phyloP scores from a whole-genome alignment of 2,113 vertebrate species.

The Notarius lentiginosus region DNA sequence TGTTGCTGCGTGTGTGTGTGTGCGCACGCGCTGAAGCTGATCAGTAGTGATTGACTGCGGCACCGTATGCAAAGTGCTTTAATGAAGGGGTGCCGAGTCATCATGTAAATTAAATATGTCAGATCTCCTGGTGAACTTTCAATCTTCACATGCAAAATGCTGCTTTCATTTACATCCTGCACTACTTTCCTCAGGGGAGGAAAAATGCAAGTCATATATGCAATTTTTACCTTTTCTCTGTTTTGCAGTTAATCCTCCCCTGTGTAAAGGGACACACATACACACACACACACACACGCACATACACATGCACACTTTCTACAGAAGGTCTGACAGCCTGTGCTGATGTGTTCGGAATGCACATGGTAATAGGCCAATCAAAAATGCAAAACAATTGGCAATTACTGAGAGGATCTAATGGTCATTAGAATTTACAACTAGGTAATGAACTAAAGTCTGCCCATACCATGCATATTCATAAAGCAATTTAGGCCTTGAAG shows the following conservation, averaged over 20 bases:
- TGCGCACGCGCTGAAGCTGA: conserved; percentile 73
- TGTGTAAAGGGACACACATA: conserved; percentile 40
- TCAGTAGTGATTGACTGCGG: conserved; percentile 94
- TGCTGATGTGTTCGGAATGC: conserved; percentile 95
- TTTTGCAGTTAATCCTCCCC: conserved; percentile 22
- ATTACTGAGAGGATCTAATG: conserved; percentile 99
- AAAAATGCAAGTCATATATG: conserved; percentile 83
- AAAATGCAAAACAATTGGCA: conserved; percentile 99
- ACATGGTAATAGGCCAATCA: conserved; percentile 99
- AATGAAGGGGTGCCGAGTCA: conserved; percentile 97
- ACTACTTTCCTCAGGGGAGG: conserved; percentile 77
- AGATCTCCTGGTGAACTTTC: conserved; percentile 96
- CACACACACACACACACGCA: conserved; percentile 50
- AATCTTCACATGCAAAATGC: conserved; percentile 87
- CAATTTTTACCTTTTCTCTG: conserved; percentile 78
- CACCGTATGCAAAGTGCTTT: conserved; percentile 90
- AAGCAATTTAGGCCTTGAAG: conserved; percentile 99
- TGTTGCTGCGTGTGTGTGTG: conserved; percentile 9
- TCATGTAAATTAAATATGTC: conserved; percentile 99
- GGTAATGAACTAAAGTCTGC: conserved; percentile 99
- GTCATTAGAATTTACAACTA: conserved; percentile 99
- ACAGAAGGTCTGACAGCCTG: conserved; percentile 86
- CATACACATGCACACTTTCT: conserved; percentile 56
- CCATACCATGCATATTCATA: conserved; percentile 99
- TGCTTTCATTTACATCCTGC: conserved; percentile 93